These are phyloP conservation scores for Calycopis cecrops DNA, from an alignment of 1,140 invertebrate genomes.

Conservation along the genomic window DNA sequence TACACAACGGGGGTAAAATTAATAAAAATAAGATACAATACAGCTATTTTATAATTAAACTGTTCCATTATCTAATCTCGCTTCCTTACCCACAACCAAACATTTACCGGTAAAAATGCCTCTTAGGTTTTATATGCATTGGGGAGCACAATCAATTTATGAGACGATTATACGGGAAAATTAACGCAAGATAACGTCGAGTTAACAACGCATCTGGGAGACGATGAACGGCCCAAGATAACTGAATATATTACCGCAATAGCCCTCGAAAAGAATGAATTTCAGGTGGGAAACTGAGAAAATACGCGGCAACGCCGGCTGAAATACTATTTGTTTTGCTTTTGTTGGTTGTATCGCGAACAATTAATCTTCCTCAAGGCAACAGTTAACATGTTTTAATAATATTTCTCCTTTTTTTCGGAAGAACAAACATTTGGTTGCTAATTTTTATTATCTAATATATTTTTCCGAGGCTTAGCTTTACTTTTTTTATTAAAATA, in stretches of 20 bases:
- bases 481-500: too few relatives aligned
- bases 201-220: slow-evolving; percentile 52
- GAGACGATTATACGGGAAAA: slow-evolving; percentile 43
- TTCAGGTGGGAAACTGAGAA: slow-evolving; percentile 24
- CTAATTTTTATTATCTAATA: too few relatives aligned
- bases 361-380: slow-evolving; percentile 12
- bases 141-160: slow-evolving; percentile 44
- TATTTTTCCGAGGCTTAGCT: too few relatives aligned
- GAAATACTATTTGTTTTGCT: slow-evolving; percentile 7
- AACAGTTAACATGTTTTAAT: slow-evolving; percentile 6
- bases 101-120: slow-evolving; percentile 14
- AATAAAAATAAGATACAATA: neutral
- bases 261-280: slow-evolving; percentile 45
- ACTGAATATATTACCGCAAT: slow-evolving; percentile 51
- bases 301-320: neutral
- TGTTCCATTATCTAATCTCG: neutral
- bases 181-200: slow-evolving; percentile 56
- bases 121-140: slow-evolving; percentile 20
- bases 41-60: neutral
- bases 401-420: neutral
- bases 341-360: neutral
- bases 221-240: slow-evolving; percentile 51
- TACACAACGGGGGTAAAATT: too few relatives aligned
- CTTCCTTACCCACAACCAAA: too few relatives aligned
- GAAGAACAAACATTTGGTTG: too few relatives aligned